Evolutionary conservation across 1,140 invertebrate species (phyloP).

Genomic region (Drepana arcuata): DNA sequence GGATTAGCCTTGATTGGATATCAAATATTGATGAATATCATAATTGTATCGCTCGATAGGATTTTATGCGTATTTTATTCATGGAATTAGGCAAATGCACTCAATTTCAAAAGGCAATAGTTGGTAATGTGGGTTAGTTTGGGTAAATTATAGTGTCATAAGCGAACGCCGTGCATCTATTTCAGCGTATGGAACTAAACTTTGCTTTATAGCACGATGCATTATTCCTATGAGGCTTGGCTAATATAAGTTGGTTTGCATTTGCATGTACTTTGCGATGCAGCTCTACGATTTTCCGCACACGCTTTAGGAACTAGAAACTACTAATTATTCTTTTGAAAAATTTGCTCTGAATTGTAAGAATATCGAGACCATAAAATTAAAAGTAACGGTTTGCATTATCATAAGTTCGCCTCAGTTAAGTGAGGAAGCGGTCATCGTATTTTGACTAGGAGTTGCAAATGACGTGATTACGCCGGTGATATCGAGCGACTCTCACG

Average conservation of each 20-base stretch:
- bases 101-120: too few relatives aligned
- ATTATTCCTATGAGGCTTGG: conserved; percentile 25
- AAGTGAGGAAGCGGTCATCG: conserved; percentile 2
- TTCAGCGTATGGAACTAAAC: too few relatives aligned
- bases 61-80: too few relatives aligned
- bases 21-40: conserved; percentile 45
- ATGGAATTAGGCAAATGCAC: too few relatives aligned
- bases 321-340: conserved; percentile 22
- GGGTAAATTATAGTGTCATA: too few relatives aligned
- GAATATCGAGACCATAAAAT: conserved; percentile 23
- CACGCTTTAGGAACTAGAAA: conserved; percentile 26
- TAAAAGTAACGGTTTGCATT: conserved; percentile 29
- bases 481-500: conserved; percentile 37
- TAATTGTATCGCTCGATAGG: too few relatives aligned
- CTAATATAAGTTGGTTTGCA: conserved; percentile 27
- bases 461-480: conserved; percentile 48
- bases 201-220: too few relatives aligned
- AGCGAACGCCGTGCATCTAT: too few relatives aligned
- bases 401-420: conserved; percentile 24
- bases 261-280: conserved; percentile 18
- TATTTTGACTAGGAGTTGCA: conserved; percentile 22
- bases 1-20: conserved; percentile 48
- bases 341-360: conserved; percentile 33
- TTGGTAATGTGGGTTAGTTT: too few relatives aligned
- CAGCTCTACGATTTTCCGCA: conserved; percentile 23